These are phyloP conservation scores for Caenorhabditis sp. DNA, from an alignment of 2,888 invertebrate species.

Conservation along the genomic window DNA sequence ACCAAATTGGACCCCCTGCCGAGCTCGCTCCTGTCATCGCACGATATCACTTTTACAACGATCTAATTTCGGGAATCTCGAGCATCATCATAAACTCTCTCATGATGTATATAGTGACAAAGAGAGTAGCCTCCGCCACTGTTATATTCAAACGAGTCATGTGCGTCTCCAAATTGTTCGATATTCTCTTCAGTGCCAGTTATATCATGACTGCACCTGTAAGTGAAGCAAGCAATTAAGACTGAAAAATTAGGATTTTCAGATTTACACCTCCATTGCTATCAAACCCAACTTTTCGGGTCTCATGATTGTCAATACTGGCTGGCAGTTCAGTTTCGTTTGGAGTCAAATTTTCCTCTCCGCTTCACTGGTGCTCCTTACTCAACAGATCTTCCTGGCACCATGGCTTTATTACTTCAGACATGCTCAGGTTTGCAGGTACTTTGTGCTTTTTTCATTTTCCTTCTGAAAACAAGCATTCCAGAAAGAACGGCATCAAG, in stretches of 20 bases:
- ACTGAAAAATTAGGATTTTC: neutral
- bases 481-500: neutral
- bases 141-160: slow-evolving; percentile 6
- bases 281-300: slow-evolving; percentile 18
- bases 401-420: slow-evolving; percentile 40
- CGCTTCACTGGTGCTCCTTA: slow-evolving; percentile 10
- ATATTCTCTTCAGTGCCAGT: slow-evolving; percentile 20
- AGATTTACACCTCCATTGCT: slow-evolving; percentile 9
- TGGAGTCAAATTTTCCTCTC: slow-evolving; percentile 23
- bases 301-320: slow-evolving; percentile 28
- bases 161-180: slow-evolving; percentile 2
- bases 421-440: slow-evolving; percentile 38
- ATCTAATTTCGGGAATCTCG: slow-evolving; percentile 15
- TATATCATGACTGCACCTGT: slow-evolving; percentile 36
- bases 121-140: neutral
- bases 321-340: slow-evolving; percentile 33
- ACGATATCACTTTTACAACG: slow-evolving; percentile 26
- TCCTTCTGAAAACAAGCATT: too few relatives aligned
- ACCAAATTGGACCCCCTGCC: slow-evolving; percentile 23
- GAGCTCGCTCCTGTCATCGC: slow-evolving; percentile 26
- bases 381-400: slow-evolving; percentile 27
- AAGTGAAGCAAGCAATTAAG: too few relatives aligned
- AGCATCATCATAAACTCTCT: slow-evolving; percentile 5
- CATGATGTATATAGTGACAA: slow-evolving; percentile 19
- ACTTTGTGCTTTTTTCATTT: too few relatives aligned